phyloP scores from a whole-genome alignment of 2,113 vertebrate genomes.

The Phylloscopus whistleri region DNA sequence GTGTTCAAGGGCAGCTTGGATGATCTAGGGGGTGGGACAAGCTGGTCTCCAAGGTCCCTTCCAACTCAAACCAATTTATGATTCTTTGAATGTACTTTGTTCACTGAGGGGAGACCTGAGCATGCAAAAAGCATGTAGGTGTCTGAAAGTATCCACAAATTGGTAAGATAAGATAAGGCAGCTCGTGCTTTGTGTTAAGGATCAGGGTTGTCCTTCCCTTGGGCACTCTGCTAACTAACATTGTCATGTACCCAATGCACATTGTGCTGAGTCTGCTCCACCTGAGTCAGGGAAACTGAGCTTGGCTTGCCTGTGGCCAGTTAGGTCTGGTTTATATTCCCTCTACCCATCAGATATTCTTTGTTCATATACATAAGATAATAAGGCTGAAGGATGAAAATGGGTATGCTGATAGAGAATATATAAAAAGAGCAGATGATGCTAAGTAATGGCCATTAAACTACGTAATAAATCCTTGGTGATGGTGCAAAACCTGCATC shows the following conservation, averaged over 20 bases:
- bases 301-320: not conserved
- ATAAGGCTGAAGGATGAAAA: constrained; percentile 40
- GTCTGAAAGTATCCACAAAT: not conserved
- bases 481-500: constrained; percentile 13
- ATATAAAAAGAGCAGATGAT: constrained; percentile 36
- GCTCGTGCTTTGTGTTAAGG: not conserved
- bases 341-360: not conserved
- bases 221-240: not conserved
- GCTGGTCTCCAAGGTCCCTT: not conserved
- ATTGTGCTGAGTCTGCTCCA: not conserved
- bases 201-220: not conserved
- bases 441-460: constrained; percentile 38
- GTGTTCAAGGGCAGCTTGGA: not conserved
- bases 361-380: constrained; percentile 17
- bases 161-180: not conserved
- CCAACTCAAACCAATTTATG: not conserved
- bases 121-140: not conserved
- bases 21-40: not conserved
- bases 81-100: not conserved
- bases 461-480: constrained; percentile 30
- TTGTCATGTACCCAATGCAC: fast-evolving
- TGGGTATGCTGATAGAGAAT: constrained; percentile 19
- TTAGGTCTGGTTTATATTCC: not conserved
- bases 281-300: not conserved
- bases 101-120: not conserved